Evolutionary conservation across 2,113 vertebrate genomes (phyloP), one percentile per base, ranked within the genome.

Genomic region (Cromileptes altivelis): DNA sequence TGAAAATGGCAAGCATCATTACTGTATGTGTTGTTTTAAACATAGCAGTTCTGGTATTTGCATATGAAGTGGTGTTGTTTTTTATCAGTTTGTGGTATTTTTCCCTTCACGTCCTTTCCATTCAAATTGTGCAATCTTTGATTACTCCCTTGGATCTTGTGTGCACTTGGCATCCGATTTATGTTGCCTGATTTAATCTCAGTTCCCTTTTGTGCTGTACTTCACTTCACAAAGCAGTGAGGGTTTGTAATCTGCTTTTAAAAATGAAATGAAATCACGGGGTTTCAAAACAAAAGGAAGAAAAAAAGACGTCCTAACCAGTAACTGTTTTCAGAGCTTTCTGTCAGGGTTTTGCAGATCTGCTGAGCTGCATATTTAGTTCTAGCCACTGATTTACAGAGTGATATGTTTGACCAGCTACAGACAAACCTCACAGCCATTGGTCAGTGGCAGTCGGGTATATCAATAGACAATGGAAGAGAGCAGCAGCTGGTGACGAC

Each of bases 401-500:
- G 30, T 72, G 30, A 40, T n/a, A n/a, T 78, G 71, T 88, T 86
- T 86, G 78, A 76, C 68, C 64, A 14, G 68, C 57, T 68, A 33
- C 27, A 76, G 56, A 75, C 69, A 87, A 77, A 70, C 61, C 27
- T 61, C 45, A 69, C 45, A 80, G 60, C 78, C 70, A 74, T 58
- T 69, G 75, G 63, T 57, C 69, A 75, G 49, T 21, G n/a, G 58
- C 61, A 62, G 74, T 58, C 7, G 30, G 9, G 33, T 61, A 23
- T 57, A 84, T 85, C 81, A 89, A 86, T n/a, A 64, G 77, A 90
- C 84, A 90, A 82, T 52, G 78, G 63, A 60, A 50, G 52, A 40
- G 58, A 67, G 27, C 67, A 81, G 76, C 89, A 89, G 87, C 78
- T 89, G 91, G 75, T 81, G 82, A 45, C 6, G 74, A 84, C 76